Evolutionary conservation across 1,140 invertebrate species (phyloP), one percentile per base, ranked within the genome.

Genomic region (Heliconius melpomene): DNA sequence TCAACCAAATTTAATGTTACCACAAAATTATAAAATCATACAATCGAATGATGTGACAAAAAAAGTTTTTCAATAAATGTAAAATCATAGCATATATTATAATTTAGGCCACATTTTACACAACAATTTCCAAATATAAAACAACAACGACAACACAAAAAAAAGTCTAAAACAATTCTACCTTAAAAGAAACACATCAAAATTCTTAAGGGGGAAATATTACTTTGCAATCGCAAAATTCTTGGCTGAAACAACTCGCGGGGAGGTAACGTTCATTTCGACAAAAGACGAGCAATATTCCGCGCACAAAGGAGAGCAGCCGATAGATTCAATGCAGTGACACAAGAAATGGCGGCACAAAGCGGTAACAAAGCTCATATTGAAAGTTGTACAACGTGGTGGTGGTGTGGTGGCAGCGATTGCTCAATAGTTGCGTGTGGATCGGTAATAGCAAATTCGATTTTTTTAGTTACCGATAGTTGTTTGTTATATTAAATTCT

Each of bases 241-340:
- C 93, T 91, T 92, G 82, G 84, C 85, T 91, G 93, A 93, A 94
- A 94, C 93, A 93, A 94, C 92, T 92, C 89, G 91, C 87, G 90
- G 90, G 84, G 88, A 91, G 91, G 90, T 91, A 92, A 92, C 91
- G 90, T 93, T 93, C 91, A 92, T 93, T 93, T 91, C 90, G 90
- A 93, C 90, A 94, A 94, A 93, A 91, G 91, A 92, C 90, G 90
- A 94, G 91, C 93, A 93, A 93, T 94, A 94, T 93, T 93, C 91
- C 88, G 90, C 88, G 92, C 90, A 94, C 93, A 94, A 94, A 94
- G 92, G 92, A 90, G 90, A 91, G 87, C 90, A 88, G 87, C 89
- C 91, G 91, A 94, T 94, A 94, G 93, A 94, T 94, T 94, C 93
- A 93, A 93, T 93, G 93, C 91, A 93, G 91, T 94, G 91, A 94